phyloP scores from a whole-genome alignment of 2,888 invertebrate species.

The Microplitis deprimator region DNA sequence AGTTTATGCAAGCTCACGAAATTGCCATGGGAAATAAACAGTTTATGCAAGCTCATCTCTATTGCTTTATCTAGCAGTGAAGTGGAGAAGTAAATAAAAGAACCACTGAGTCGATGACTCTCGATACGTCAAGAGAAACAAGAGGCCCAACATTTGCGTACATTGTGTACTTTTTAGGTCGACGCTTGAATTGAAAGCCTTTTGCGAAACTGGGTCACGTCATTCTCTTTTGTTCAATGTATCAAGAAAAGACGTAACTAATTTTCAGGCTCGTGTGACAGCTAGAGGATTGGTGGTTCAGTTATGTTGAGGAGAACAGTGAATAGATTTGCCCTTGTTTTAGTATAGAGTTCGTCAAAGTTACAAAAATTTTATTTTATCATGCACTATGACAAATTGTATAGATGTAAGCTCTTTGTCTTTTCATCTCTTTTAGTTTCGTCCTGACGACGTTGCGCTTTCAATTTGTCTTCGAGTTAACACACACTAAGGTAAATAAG shows the following conservation, averaged over 20 bases:
- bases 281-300: constrained; percentile 11
- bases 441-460: constrained; percentile 12
- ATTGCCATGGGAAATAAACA: constrained; percentile 35
- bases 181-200: constrained; percentile 36
- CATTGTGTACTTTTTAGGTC: constrained; percentile 33
- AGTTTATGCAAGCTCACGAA: constrained; percentile 21
- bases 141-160: constrained; percentile 33
- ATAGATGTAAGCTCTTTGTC: not conserved
- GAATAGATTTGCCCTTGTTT: not conserved
- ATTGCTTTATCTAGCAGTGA: not conserved
- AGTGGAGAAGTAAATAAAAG: not conserved
- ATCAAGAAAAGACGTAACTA: constrained; percentile 21
- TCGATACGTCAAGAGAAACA: constrained; percentile 23
- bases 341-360: not conserved
- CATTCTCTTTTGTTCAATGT: constrained; percentile 2
- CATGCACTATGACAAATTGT: constrained; percentile 29
- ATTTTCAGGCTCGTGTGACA: constrained; percentile 17
- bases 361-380: not conserved
- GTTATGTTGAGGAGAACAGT: not conserved
- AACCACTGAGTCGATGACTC: constrained; percentile 19
- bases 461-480: constrained; percentile 35
- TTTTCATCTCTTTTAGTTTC: constrained; percentile 15
- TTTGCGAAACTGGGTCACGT: constrained; percentile 35
- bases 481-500: not conserved
- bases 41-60: constrained; percentile 12